Conservation (phyloP, 2,113 vertebrate species). For the Toxotes chatareus region DNA sequence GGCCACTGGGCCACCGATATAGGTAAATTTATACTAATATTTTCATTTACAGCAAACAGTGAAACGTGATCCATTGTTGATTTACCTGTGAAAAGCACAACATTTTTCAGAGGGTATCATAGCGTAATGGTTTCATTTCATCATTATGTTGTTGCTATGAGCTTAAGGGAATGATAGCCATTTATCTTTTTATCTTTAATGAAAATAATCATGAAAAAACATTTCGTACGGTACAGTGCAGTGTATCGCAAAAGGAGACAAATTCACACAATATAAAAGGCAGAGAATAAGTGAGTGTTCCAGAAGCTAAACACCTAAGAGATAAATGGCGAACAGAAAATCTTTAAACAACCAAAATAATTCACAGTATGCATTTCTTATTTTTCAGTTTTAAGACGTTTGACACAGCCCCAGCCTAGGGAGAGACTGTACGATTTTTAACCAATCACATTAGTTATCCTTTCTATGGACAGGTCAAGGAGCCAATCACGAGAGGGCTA, state of each 20-base stretch:
- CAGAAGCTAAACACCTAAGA: not conserved
- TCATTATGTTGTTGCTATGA: not conserved
- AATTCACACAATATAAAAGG: not conserved
- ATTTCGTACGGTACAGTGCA: not conserved
- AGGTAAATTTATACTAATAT: not conserved
- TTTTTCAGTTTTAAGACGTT: not conserved
- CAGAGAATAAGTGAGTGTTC: not conserved
- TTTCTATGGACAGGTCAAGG: not conserved
- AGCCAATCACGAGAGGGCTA: constrained; percentile 48
- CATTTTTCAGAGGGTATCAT: not conserved
- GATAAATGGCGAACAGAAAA: not conserved
- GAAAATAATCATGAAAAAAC: no score
- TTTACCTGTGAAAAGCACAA: not conserved
- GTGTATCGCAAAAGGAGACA: not conserved
- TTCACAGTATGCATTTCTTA: not conserved
- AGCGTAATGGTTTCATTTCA: not conserved
- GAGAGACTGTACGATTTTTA: not conserved
- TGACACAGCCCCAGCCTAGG: not conserved
- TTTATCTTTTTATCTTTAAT: not conserved
- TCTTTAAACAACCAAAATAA: not conserved
- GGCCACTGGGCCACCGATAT: constrained; percentile 89
- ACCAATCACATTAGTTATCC: constrained; percentile 47
- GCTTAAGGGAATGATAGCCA: not conserved
- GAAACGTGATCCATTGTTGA: not conserved
- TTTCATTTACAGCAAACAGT: not conserved